Conservation (phyloP, 2,888 invertebrate species). For the Melinaea menophilus region DNA sequence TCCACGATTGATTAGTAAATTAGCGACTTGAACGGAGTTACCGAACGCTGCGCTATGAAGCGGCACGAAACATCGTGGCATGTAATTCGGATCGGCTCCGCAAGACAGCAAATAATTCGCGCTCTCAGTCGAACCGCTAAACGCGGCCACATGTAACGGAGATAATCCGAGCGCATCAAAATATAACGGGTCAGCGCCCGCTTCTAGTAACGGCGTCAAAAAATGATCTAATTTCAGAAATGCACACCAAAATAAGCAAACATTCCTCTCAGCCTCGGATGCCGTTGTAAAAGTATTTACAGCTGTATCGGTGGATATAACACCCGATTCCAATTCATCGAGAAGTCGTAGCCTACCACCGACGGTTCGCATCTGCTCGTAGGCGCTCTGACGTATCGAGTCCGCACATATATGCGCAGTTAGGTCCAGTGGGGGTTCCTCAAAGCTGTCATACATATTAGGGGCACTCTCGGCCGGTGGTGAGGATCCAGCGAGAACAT, state of each 20-base stretch:
- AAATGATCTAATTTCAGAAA: slow-evolving; percentile 84
- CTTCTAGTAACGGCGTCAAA: slow-evolving; percentile 78
- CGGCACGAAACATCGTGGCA: slow-evolving; percentile 86
- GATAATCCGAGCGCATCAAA: slow-evolving; percentile 85
- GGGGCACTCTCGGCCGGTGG: slow-evolving; percentile 89
- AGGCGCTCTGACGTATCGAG: slow-evolving; percentile 83
- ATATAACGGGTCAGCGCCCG: slow-evolving; percentile 84
- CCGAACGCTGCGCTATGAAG: slow-evolving; percentile 95
- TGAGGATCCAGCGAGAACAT: slow-evolving; percentile 88
- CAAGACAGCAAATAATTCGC: slow-evolving; percentile 82
- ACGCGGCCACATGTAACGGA: slow-evolving; percentile 86
- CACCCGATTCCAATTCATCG: slow-evolving; percentile 85
- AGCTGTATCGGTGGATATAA: slow-evolving; percentile 78
- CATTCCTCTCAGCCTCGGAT: slow-evolving; percentile 83
- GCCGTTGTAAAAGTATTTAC: slow-evolving; percentile 74
- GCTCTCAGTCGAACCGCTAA: slow-evolving; percentile 86
- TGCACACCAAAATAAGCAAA: slow-evolving; percentile 85
- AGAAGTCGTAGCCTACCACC: slow-evolving; percentile 83
- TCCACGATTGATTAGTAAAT: slow-evolving; percentile 84
- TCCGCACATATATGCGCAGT: slow-evolving; percentile 86
- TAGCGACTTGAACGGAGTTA: slow-evolving; percentile 88
- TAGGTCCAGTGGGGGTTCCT: slow-evolving; percentile 82
- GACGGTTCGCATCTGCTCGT: slow-evolving; percentile 85
- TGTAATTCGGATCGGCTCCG: slow-evolving; percentile 83
- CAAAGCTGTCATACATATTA: slow-evolving; percentile 89